Base-by-base conservation (phyloP, 2,113 vertebrate species). In the Vanacampus margaritifer region DNA sequence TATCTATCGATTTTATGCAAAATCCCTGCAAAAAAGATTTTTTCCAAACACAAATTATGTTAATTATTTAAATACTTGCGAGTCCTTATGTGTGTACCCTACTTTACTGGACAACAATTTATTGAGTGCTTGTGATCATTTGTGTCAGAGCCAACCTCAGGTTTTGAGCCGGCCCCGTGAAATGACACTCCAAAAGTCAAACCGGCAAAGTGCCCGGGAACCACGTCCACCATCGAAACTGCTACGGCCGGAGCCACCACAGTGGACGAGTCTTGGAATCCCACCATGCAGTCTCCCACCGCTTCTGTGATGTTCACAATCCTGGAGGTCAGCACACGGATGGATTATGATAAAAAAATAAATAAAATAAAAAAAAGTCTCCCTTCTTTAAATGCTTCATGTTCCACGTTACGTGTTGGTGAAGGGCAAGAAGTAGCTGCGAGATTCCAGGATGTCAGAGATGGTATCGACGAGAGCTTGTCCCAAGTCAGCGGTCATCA, bases 301-400 rank as follows among this genome's bases (percentile, higher is more conserved):
- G 63, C 72, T 65, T 97, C 93, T 0, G 84, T 94, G 73, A 93
- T 90, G 54, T 84, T 90, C 36, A 97, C 77, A 73, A 97, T 94
- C 1, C 96, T 98, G 81, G 13, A 45, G 61, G 53, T 60, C 21
- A 63, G 0, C n/a, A 57, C 4, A 71, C 32, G 63, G 14, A 17
- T 7, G 35, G n/a, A n/a, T n/a, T n/a, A n/a, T n/a, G n/a, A n/a
- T n/a, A n/a, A n/a, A n/a, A n/a, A n/a, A n/a, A n/a, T n/a, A n/a
- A n/a, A n/a, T n/a, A n/a, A n/a, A n/a, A n/a, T n/a, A n/a, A n/a
- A n/a, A n/a, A n/a, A n/a, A n/a, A n/a, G n/a, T 19, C 13, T 21
- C 41, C 2, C 16, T 17, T 0, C 6, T 24, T 39, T 39, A 8
- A 16, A 57, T 11, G 0, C 0, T 43, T 65, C 8, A 23, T 23